Evolutionary conservation across 2,797 vertebrate species (phyloP).

Genomic region (Characodon lateralis): DNA sequence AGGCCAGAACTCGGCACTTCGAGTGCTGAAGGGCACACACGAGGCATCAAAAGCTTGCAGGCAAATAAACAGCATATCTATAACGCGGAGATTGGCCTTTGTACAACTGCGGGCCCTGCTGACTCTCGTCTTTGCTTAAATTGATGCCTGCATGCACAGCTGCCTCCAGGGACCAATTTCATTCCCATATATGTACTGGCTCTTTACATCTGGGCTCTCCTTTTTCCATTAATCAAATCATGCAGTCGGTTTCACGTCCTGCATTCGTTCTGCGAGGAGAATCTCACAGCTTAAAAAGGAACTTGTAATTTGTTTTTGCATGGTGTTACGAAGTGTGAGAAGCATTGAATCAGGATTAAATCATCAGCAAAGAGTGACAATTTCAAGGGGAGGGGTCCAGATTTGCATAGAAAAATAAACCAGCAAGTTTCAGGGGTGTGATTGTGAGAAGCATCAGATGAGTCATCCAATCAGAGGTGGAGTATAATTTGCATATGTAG

Average conservation of each 20-base stretch:
- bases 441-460: slow-evolving; percentile 21
- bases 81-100: slow-evolving; percentile 77
- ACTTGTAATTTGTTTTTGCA: slow-evolving; percentile 31
- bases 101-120: slow-evolving; percentile 77
- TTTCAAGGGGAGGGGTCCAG: neutral
- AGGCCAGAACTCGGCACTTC: slow-evolving; percentile 17
- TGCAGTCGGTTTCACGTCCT: slow-evolving; percentile 65
- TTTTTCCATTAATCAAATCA: slow-evolving; percentile 73
- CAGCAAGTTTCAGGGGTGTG: neutral
- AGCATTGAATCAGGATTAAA: slow-evolving; percentile 8
- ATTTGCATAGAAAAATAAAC: neutral
- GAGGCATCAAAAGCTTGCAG: slow-evolving; percentile 62
- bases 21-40: slow-evolving; percentile 61
- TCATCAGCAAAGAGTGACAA: slow-evolving; percentile 3
- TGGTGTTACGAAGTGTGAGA: slow-evolving; percentile 6
- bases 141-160: slow-evolving; percentile 80
- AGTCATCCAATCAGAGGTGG: slow-evolving; percentile 18
- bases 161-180: slow-evolving; percentile 76
- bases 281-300: slow-evolving; percentile 52
- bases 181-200: slow-evolving; percentile 74
- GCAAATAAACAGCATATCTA: slow-evolving; percentile 78
- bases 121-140: slow-evolving; percentile 79
- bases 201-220: slow-evolving; percentile 45
- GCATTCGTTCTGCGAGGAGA: slow-evolving; percentile 47
- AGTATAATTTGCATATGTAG: slow-evolving; percentile 9